phyloP scores from a whole-genome alignment of 2,888 invertebrate genomes.

The Drosophila emarginata region DNA sequence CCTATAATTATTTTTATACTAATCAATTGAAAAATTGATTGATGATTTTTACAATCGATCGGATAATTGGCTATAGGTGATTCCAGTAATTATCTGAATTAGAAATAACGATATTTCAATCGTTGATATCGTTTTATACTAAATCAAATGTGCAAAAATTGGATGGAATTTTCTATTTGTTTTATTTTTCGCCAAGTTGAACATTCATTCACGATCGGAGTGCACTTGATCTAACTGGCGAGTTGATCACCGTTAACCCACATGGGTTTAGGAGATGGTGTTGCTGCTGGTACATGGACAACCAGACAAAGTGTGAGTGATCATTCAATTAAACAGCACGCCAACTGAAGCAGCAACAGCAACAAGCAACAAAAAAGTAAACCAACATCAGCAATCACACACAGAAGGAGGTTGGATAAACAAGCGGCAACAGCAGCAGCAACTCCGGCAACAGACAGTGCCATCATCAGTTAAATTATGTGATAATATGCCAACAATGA shows the following conservation, averaged over 20 bases:
- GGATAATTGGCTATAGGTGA: too few species aligned
- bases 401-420: constrained; percentile 38
- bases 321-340: constrained; percentile 77
- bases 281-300: constrained; percentile 60
- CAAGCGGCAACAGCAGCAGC: constrained; percentile 28
- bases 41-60: too few species aligned
- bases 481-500: constrained; percentile 79
- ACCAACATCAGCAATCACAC: constrained; percentile 58
- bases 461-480: constrained; percentile 79
- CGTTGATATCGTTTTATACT: too few species aligned
- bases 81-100: too few species aligned
- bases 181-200: background rate
- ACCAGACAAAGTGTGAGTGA: constrained; percentile 77
- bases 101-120: too few species aligned
- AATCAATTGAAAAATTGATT: too few species aligned
- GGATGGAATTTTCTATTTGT: background rate
- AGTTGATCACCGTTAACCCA: constrained; percentile 63
- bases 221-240: constrained; percentile 61
- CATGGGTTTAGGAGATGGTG: constrained; percentile 16
- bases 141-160: too few species aligned
- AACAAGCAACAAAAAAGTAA: constrained; percentile 21
- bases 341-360: constrained; percentile 46
- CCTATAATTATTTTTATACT: too few species aligned
- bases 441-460: constrained; percentile 40
- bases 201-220: constrained; percentile 67